phyloP scores from a whole-genome alignment of 92 coral and sea anemone species.

The Muricea muricata region DNA sequence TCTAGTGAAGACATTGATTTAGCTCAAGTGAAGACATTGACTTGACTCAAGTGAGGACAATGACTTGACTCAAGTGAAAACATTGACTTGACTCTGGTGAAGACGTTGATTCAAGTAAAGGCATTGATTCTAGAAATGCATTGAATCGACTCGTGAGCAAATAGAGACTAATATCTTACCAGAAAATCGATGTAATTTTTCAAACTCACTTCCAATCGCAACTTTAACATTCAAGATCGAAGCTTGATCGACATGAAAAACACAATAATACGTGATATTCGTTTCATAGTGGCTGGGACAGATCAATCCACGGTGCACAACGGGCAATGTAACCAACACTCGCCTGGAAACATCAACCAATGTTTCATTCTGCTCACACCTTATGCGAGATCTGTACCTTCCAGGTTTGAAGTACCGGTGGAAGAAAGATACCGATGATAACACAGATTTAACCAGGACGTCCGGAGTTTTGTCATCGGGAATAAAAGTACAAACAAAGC shows the following conservation, averaged over 20 bases:
- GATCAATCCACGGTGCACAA: background rate
- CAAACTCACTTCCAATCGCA: background rate
- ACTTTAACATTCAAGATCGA: background rate
- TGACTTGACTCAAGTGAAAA: too few relatives aligned
- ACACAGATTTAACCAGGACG: background rate
- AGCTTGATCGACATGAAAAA: slow-evolving; percentile 13
- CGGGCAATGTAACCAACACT: background rate
- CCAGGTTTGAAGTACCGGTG: slow-evolving; percentile 20
- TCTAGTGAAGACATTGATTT: too few relatives aligned
- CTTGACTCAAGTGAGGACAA: too few relatives aligned
- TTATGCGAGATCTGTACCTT: background rate
- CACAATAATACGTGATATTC: slow-evolving; percentile 2
- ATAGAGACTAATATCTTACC: background rate
- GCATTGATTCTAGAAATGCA: too few relatives aligned
- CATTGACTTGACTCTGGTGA: too few relatives aligned
- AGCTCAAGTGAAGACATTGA: too few relatives aligned
- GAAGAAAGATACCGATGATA: background rate
- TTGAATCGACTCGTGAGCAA: too few relatives aligned
- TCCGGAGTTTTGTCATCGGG: slow-evolving; percentile 13
- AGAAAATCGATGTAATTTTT: background rate
- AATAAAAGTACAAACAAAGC: slow-evolving; percentile 4
- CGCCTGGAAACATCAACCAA: background rate
- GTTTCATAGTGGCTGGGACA: background rate
- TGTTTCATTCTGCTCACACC: background rate
- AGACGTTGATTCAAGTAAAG: too few relatives aligned